Evolutionary conservation across 2,888 invertebrate species (phyloP), one percentile per base, ranked within the genome.

Genomic region (Coleophora flavipennella): DNA sequence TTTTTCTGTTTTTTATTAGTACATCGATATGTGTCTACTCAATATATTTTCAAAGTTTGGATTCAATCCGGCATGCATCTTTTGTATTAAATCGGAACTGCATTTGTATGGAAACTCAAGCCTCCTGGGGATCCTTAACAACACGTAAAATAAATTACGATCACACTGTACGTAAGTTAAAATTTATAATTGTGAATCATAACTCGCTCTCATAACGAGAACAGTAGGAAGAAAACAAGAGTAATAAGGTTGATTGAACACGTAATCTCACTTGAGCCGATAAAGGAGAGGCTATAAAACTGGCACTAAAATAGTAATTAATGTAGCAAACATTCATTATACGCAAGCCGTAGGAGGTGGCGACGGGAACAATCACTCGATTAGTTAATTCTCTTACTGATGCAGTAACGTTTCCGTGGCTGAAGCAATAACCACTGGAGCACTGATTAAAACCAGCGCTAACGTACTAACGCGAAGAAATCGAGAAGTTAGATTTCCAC

Each of bases 291-390:
- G 60, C 62, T 55, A 68, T 81, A 78, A 83, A 81, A 70, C 49
- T 62, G 55, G 74, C 55, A 77, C 63, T 78, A 71, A 78, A 78
- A 64, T 59, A 57, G 71, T 80, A 81, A 81, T 81, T 77, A 81
- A 77, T 75, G 77, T 72, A 62, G 62, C 63, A 59, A 61, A 64
- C 69, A 62, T 73, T 72, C 70, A 73, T 78, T 77, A 74, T 67
- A 71, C 70, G 68, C 67, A 62, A 60, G 64, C 59, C 62, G 62
- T 58, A 60, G 63, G 54, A 63, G 63, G 59, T 60, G 61, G 58
- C 59, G 55, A 66, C 57, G 57, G 57, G 59, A 68, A 76, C 76
- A 77, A 76, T 77, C 65, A 74, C 73, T 69, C 70, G 71, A 78
- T 76, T 72, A 73, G 69, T 74, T 70, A 67, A 68, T 67, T 65